phyloP scores from a whole-genome alignment of 1,140 invertebrate species.

The Acyrthosiphon pisum region DNA sequence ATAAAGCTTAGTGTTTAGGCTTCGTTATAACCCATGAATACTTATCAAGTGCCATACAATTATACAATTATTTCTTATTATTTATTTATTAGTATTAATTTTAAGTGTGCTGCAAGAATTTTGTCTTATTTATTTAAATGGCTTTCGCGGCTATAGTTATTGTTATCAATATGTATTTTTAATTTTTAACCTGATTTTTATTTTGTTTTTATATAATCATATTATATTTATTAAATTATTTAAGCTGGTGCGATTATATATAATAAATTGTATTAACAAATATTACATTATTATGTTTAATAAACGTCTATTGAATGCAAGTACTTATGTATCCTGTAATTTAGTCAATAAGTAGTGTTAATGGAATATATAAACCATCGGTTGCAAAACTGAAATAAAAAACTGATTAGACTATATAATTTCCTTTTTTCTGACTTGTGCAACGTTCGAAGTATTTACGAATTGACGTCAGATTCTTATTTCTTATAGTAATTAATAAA shows the following conservation, averaged over 20 bases:
- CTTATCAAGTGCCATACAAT: slow-evolving; percentile 52
- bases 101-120: neutral
- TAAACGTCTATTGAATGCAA: slow-evolving; percentile 53
- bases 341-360: neutral
- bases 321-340: slow-evolving; percentile 35
- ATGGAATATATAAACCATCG: neutral
- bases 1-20: neutral
- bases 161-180: slow-evolving; percentile 53
- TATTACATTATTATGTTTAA: slow-evolving; percentile 50
- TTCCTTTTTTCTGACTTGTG: neutral
- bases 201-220: slow-evolving; percentile 48
- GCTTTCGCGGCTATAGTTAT: neutral
- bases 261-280: slow-evolving; percentile 55
- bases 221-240: slow-evolving; percentile 49
- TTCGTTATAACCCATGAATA: slow-evolving; percentile 3
- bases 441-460: neutral
- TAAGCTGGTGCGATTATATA: slow-evolving; percentile 47
- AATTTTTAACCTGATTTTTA: slow-evolving; percentile 43
- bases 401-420: neutral
- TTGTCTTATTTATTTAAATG: slow-evolving; percentile 38
- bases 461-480: neutral
- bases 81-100: slow-evolving; percentile 26
- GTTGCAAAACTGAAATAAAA: neutral
- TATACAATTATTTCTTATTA: slow-evolving; percentile 6
- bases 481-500: neutral